These are phyloP conservation scores for Barnardius zonarius DNA, from an alignment of 2,113 vertebrate species.

Conservation along the genomic window DNA sequence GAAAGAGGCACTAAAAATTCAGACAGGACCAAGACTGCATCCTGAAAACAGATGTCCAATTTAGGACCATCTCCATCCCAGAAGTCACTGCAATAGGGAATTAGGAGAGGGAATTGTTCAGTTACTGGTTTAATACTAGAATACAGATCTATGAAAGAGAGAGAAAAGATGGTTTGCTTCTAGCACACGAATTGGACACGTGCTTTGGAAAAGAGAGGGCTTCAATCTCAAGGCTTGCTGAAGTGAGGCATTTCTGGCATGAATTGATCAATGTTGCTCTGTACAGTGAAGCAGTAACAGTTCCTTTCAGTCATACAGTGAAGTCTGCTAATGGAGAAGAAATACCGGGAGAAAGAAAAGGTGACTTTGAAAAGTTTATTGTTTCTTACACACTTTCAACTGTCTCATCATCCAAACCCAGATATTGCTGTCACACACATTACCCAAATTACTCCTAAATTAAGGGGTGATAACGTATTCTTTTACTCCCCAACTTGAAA, in stretches of 20 bases:
- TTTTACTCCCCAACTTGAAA: not conserved
- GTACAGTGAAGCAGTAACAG: not conserved
- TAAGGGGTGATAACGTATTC: not conserved
- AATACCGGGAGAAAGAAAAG: not conserved
- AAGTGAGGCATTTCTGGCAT: not conserved
- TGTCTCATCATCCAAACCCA: not conserved
- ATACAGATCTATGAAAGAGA: not conserved
- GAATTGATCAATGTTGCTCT: not conserved
- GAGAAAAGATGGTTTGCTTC: not conserved
- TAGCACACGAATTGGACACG: fast-evolving
- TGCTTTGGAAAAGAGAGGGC: not conserved
- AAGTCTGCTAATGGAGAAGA: not conserved
- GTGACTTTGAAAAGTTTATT: not conserved
- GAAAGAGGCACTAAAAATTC: not conserved
- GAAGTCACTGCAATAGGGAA: not conserved
- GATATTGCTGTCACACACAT: not conserved
- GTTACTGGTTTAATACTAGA: not conserved
- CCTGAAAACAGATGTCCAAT: not conserved
- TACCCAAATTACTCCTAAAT: not conserved
- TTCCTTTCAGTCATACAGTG: not conserved
- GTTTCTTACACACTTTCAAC: not conserved
- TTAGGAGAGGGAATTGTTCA: not conserved
- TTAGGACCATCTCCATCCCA: not conserved
- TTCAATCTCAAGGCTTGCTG: not conserved
- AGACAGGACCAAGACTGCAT: not conserved